A percentile compares a stretch with the other conserved stretches of the same genome.
Conservation (phyloP, 37 sponge, comb jelly and placozoan species). For the Mnemiopsis leidyi region DNA sequence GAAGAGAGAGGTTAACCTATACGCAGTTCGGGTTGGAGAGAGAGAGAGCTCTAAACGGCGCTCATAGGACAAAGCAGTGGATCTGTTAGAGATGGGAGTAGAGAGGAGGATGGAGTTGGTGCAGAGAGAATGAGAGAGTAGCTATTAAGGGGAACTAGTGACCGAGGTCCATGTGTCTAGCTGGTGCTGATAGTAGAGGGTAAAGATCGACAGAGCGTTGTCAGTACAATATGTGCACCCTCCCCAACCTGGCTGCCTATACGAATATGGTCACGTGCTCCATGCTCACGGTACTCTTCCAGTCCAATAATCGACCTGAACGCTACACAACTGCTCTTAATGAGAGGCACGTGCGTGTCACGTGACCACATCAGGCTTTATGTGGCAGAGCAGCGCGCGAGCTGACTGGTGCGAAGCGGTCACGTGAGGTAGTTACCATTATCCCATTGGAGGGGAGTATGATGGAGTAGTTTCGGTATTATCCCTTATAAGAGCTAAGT, state of each 20-base stretch:
- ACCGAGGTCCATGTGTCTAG: not conserved
- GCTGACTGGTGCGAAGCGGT: not conserved
- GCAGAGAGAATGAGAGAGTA: not conserved
- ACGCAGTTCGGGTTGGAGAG: not conserved
- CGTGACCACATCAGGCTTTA: conserved; percentile 62
- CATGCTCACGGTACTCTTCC: not conserved
- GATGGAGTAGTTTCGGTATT: conserved; percentile 23
- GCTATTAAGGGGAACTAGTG: not conserved
- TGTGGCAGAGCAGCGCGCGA: not conserved
- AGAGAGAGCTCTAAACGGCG: not conserved
- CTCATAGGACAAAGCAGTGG: not conserved
- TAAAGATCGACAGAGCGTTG: not conserved
- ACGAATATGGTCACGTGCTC: not conserved
- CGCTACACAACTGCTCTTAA: conserved; percentile 39
- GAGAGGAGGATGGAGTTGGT: too few species aligned
- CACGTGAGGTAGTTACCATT: not conserved
- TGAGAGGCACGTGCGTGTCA: conserved; percentile 9
- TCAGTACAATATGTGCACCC: not conserved
- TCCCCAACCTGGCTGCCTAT: not conserved
- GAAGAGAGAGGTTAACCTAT: too few species aligned
- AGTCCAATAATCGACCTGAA: conserved; percentile 44
- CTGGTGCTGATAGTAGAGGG: not conserved
- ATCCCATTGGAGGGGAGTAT: not conserved
- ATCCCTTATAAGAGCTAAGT: conserved; percentile 41
- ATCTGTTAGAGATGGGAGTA: not conserved